These are phyloP conservation scores for Oreochromis aureus DNA, from an alignment of 2,113 vertebrate species.

Conservation along the genomic window DNA sequence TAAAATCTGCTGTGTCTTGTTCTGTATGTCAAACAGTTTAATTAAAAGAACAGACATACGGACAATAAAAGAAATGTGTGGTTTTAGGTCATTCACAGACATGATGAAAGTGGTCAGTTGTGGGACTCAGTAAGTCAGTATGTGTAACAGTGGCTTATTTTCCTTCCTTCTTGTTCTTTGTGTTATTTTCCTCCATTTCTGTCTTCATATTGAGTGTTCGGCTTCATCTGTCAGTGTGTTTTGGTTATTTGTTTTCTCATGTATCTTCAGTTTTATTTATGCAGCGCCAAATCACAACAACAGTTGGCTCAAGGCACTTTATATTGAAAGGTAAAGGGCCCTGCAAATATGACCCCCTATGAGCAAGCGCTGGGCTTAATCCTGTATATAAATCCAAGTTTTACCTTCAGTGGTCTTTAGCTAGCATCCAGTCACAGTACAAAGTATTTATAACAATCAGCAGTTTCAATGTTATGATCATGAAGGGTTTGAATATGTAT, in stretches of 20 bases:
- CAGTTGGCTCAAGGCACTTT: neutral
- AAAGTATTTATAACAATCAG: neutral
- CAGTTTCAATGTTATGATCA: neutral
- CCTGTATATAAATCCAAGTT: neutral
- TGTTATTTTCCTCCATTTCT: neutral
- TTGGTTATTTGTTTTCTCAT: neutral
- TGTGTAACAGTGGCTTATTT: neutral
- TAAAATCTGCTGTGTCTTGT: neutral
- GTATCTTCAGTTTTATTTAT: neutral
- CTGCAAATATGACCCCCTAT: neutral
- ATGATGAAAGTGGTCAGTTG: neutral
- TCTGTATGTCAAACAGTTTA: neutral
- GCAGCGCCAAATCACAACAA: neutral
- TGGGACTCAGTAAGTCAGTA: neutral
- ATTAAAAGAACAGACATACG: neutral
- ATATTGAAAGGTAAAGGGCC: neutral
- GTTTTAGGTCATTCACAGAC: neutral
- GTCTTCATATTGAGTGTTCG: neutral
- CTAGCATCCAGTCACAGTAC: neutral
- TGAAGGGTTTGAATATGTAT: neutral
- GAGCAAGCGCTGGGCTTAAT: neutral
- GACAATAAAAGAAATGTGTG: neutral
- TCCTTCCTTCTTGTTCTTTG: neutral
- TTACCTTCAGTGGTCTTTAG: neutral
- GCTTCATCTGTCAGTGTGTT: neutral